These are phyloP conservation scores for Atrichornis clamosus DNA, from an alignment of 2,113 vertebrate genomes.

Conservation along the genomic window DNA sequence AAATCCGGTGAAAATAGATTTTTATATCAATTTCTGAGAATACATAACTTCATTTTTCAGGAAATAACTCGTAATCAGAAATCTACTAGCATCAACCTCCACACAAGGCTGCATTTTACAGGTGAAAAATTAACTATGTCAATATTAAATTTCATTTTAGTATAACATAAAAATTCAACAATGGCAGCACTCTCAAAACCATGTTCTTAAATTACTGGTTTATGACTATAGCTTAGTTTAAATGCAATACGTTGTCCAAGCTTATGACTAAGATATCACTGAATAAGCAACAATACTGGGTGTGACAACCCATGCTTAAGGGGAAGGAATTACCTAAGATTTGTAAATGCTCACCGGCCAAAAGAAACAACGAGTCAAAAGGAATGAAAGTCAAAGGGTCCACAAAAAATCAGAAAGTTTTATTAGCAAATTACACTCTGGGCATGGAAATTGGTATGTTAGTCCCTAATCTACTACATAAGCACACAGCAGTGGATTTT, in stretches of 20 bases:
- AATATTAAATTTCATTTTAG: background rate
- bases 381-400: background rate
- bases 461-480: background rate
- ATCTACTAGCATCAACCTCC: background rate
- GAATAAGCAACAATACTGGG: background rate
- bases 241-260: background rate
- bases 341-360: background rate
- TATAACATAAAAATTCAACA: background rate
- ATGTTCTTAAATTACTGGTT: background rate
- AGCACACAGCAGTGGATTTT: background rate
- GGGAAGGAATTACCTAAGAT: background rate
- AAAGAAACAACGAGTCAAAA: background rate
- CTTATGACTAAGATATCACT: background rate
- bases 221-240: background rate
- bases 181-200: background rate
- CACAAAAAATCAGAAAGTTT: background rate
- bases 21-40: background rate
- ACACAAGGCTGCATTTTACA: background rate
- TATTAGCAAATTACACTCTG: background rate
- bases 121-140: background rate
- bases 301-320: background rate
- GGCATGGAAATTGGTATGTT: background rate
- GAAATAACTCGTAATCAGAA: background rate
- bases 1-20: background rate
- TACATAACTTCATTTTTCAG: background rate